Evolutionary conservation across 2,113 vertebrate genomes (phyloP), one percentile per base, ranked within the genome.

Genomic region (Pteropus alecto): DNA sequence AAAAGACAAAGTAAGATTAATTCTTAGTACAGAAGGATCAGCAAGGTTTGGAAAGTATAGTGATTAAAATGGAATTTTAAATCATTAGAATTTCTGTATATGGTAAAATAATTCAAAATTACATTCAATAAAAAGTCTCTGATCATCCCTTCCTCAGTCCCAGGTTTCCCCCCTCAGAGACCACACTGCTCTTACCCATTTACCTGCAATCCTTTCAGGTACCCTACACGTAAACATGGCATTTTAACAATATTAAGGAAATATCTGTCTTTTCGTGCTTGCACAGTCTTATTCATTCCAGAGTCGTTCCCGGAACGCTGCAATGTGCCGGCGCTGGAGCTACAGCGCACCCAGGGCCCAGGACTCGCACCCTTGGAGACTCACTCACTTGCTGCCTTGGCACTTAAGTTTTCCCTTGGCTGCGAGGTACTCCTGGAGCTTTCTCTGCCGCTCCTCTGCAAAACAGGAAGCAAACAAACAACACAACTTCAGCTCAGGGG

Each of bases 371-470:
- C 22, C 4, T 26, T 5, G 51, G 82, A 67, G 87, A 73, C 38
- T 51, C 33, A 98, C 98, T 98, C 95, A 99, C 98, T 97, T 98
- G 61, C 97, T 10, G 30, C 76, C 95, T 0, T 21, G 81, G 33
- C 89, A 83, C 67, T 98, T 98, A 56, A 93, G 88, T 71, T 97
- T 98, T 30, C 96, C 98, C 87, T 97, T 98, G 93, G 92, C 96
- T 60, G 94, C 96, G 7, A 71, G 84, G 79, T 97, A 94, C 12
- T 97, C 97, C 65, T 97, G 98, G 22, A 97, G 97, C 81, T 7
- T 38, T n/a, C 48, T 95, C 46, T 97, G 97, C 4, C 12, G 65
- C 33, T 98, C 96, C 18, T 82, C 99, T 99, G 97, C 22, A 94
- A 95, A 73, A 70, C 11, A 41, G 0, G 1, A 33, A 76, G 48